These are phyloP conservation scores for Calvadosia cruxmelitensis DNA, from an alignment of 30 jellyfish, hydroid and myxozoan species.

Conservation along the genomic window DNA sequence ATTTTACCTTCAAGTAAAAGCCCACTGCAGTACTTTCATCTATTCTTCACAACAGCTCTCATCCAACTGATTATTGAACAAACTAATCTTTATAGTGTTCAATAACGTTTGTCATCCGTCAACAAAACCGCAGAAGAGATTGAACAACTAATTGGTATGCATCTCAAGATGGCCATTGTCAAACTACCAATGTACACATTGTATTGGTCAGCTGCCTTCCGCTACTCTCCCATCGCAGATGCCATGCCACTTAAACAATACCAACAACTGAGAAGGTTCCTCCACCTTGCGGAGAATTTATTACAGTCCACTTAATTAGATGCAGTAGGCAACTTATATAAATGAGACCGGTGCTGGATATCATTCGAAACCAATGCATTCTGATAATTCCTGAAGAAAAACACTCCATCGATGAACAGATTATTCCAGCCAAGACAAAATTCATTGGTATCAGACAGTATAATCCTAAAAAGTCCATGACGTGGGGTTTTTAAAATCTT, in stretches of 20 bases:
- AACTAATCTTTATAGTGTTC: constrained; percentile 19
- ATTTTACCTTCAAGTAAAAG: too few species aligned
- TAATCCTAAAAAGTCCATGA: too few species aligned
- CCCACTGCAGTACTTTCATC: constrained; percentile 8
- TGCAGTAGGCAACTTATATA: neutral
- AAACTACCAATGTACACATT: constrained; percentile 7
- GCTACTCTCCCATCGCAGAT: constrained; percentile 24
- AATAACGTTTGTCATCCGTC: constrained; percentile 25
- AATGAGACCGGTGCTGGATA: constrained; percentile 5
- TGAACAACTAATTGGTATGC: constrained; percentile 16
- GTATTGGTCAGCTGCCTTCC: constrained; percentile 6
- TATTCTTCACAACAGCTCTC: constrained; percentile 18
- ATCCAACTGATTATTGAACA: constrained; percentile 18
- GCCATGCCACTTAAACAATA: constrained; percentile 10
- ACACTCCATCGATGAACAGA: too few species aligned
- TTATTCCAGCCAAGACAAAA: too few species aligned
- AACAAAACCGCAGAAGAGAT: constrained; percentile 10
- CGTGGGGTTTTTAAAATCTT: too few species aligned
- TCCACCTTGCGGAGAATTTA: constrained; percentile 21
- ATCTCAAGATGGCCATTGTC: constrained; percentile 10
- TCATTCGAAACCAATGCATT: constrained; percentile 5
- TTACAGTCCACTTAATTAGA: too few species aligned
- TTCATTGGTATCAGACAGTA: too few species aligned
- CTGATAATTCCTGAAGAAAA: constrained; percentile 1
- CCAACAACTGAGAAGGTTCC: constrained; percentile 4